phyloP scores from a whole-genome alignment of 2,888 invertebrate species.

The Philhelius pedissequus region DNA sequence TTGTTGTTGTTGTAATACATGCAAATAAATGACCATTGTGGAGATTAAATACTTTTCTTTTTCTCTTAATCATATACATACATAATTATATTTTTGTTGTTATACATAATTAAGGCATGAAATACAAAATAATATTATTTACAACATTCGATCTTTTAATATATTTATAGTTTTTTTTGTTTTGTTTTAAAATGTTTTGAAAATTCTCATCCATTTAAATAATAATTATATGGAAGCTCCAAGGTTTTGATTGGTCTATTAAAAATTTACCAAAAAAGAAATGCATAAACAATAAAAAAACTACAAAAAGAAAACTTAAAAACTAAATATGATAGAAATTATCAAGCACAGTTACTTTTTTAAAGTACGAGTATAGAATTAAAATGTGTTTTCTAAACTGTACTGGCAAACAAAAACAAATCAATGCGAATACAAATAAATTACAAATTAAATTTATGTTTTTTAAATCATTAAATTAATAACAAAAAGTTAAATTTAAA shows the following conservation, averaged over 20 bases:
- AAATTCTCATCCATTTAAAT: constrained; percentile 10
- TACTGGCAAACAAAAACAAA: constrained; percentile 36
- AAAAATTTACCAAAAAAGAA: not conserved
- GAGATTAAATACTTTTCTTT: constrained; percentile 16
- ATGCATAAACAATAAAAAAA: constrained; percentile 44
- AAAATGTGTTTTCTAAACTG: not conserved
- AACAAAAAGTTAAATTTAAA: constrained; percentile 11
- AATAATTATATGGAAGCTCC: constrained; percentile 50
- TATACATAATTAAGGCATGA: not conserved
- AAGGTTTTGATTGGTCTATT: not conserved
- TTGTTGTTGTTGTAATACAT: constrained; percentile 38
- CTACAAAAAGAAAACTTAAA: constrained; percentile 28
- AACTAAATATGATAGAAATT: not conserved
- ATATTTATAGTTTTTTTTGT: not conserved
- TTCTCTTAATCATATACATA: not conserved
- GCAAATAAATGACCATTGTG: constrained; percentile 54
- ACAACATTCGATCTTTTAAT: not conserved
- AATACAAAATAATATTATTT: not conserved
- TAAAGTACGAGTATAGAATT: not conserved
- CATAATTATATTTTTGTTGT: not conserved
- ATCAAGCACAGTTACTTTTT: constrained; percentile 35
- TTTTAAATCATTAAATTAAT: too few relatives aligned
- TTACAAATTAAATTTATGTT: constrained; percentile 1
- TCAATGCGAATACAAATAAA: constrained; percentile 26
- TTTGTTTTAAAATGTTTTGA: not conserved